phyloP scores from a whole-genome alignment of 2,797 vertebrate species.

The Aselliscus stoliczkanus region DNA sequence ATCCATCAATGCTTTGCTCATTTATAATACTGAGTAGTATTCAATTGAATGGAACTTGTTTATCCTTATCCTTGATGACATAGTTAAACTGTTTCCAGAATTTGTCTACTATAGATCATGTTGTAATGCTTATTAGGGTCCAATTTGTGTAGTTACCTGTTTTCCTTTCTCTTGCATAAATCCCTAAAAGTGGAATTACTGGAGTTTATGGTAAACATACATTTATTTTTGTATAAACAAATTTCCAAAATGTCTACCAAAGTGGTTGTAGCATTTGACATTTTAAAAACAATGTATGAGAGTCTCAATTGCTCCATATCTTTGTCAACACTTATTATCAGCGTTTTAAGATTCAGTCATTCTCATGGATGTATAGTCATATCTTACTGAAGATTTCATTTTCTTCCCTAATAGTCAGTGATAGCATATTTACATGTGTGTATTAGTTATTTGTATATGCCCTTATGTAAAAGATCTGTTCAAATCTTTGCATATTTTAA shows the following conservation, averaged over 20 bases:
- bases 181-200: background rate
- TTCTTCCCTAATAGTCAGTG: background rate
- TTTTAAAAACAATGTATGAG: background rate
- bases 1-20: background rate
- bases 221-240: background rate
- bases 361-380: background rate
- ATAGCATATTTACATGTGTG: background rate
- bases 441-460: background rate
- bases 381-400: background rate
- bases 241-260: background rate
- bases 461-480: background rate
- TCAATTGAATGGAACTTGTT: background rate
- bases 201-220: background rate
- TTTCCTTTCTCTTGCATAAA: background rate
- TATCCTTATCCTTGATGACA: background rate
- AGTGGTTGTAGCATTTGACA: background rate
- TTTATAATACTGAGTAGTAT: background rate
- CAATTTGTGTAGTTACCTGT: background rate
- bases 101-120: background rate
- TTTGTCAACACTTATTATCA: background rate
- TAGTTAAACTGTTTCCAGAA: background rate
- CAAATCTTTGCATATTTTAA: background rate
- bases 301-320: background rate
- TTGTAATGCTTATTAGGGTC: background rate
- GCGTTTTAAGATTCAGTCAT: background rate